Conservation (phyloP, 2,888 invertebrate genomes). For the Plagiodera versicolora region DNA sequence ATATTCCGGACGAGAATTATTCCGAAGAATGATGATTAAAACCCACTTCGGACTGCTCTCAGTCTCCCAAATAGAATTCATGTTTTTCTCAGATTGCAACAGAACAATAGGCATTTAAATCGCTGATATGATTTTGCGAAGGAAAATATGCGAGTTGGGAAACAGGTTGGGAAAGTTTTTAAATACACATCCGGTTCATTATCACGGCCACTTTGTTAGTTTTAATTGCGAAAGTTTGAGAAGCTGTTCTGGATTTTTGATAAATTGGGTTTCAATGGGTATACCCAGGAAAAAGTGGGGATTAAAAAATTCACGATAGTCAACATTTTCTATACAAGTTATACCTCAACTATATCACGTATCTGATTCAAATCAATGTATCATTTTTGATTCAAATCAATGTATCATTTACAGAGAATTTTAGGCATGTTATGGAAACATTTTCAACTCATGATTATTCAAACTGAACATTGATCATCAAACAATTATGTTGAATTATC, state of each 20-base stretch:
- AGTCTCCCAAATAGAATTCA: slow-evolving; percentile 33
- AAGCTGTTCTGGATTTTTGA: slow-evolving; percentile 24
- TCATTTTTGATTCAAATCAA: too few relatives aligned
- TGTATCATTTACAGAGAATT: too few relatives aligned
- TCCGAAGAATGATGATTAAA: slow-evolving; percentile 22
- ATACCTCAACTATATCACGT: too few relatives aligned
- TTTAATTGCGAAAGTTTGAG: slow-evolving; percentile 36
- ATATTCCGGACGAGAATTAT: slow-evolving; percentile 9
- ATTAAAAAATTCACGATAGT: too few relatives aligned
- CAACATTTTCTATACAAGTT: too few relatives aligned
- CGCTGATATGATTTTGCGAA: slow-evolving; percentile 29
- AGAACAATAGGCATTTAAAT: slow-evolving; percentile 27
- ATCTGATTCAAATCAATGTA: too few relatives aligned
- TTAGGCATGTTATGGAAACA: too few relatives aligned
- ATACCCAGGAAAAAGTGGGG: neutral
- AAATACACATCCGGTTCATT: slow-evolving; percentile 22
- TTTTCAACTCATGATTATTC: too few relatives aligned
- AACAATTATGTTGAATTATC: too few relatives aligned
- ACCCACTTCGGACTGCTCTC: slow-evolving; percentile 31
- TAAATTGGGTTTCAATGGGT: slow-evolving; percentile 20
- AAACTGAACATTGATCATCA: too few relatives aligned
- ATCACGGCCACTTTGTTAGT: slow-evolving; percentile 31
- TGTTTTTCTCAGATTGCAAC: slow-evolving; percentile 30
- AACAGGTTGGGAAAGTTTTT: slow-evolving; percentile 28
- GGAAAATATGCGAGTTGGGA: slow-evolving; percentile 17